Evolutionary conservation across 2,113 vertebrate species (phyloP).

Genomic region (Tapirus terrestris): DNA sequence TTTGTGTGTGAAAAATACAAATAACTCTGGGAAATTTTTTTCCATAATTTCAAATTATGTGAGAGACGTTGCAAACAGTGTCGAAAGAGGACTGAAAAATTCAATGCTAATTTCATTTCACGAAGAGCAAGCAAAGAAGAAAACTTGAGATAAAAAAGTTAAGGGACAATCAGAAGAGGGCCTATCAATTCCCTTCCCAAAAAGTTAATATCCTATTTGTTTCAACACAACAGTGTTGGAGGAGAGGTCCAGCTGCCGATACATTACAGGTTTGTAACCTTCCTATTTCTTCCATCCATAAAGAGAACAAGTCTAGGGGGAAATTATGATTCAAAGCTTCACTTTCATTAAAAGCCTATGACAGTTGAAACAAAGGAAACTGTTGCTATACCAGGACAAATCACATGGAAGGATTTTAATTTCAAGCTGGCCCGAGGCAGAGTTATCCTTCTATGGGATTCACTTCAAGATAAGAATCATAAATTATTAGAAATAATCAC

Average conservation of each 20-base stretch:
- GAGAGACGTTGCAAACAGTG: neutral
- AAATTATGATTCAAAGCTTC: constrained; percentile 14
- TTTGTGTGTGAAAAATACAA: neutral
- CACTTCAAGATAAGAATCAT: neutral
- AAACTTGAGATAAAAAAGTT: neutral
- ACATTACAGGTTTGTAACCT: neutral
- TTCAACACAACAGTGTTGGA: neutral
- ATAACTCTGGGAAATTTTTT: neutral
- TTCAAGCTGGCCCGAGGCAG: neutral
- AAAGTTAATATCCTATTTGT: neutral
- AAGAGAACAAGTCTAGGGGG: neutral
- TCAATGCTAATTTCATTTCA: neutral
- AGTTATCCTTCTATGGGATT: neutral
- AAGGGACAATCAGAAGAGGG: neutral
- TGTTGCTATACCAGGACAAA: neutral
- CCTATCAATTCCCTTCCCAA: neutral
- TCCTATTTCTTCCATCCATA: neutral
- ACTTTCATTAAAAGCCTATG: constrained; percentile 23
- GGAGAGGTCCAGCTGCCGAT: neutral
- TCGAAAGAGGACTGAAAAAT: neutral
- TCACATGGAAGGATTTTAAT: neutral
- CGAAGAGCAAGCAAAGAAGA: neutral
- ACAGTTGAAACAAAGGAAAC: neutral
- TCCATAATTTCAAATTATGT: constrained; percentile 37
- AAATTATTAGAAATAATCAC: constrained; percentile 9